Base-by-base conservation (phyloP, 2,113 vertebrate species). In the Xenopus laevis region DNA sequence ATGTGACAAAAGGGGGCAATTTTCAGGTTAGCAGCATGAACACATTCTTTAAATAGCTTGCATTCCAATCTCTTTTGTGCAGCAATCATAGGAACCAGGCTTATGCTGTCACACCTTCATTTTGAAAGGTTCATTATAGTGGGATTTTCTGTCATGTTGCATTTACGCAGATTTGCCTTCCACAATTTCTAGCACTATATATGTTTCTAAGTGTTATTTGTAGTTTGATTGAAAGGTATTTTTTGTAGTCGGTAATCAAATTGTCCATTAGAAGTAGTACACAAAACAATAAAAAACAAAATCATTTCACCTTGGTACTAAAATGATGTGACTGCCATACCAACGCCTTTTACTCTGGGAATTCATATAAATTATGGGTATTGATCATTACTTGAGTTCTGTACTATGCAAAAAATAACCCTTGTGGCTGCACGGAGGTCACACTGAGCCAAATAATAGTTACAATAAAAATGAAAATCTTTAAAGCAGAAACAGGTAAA, bases 91-190 rank as follows among this genome's bases (percentile, higher is more conserved):
- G 74, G 13, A 65, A 79, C 66, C 3, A 30, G 52, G 55, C 57
- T 71, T 52, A 71, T 71, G 69, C 0, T 68, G 27, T 10, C 33
- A 33, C 1, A 27, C 61, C 52, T 23, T 13, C 50, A 65, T 16
- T 40, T 21, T 13, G 23, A 77, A 45, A 30, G 63, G 66, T 64
- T 62, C 13, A 63, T 71, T 52, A 46, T 33, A 50, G 72, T 40
- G 59, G 71, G 78, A 70, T 75, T 80, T 74, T 17, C 67, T 61
- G 68, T 60, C 67, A 27, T 13, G 72, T 55, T 33, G 61, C 46
- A 61, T 70, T 46, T 63, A 11, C 65, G 75, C 47, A 62, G 13
- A 80, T 45, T 73, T 71, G 72, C 45, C 18, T 77, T 0, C 5
- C 15, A 27, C 17, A 68, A 63, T 55, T 61, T 10, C 30, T 33